A percentile compares a stretch with the other conserved stretches of the same genome.
phyloP scores from a whole-genome alignment of 2,888 invertebrate genomes.

The Antheraea assamensis region DNA sequence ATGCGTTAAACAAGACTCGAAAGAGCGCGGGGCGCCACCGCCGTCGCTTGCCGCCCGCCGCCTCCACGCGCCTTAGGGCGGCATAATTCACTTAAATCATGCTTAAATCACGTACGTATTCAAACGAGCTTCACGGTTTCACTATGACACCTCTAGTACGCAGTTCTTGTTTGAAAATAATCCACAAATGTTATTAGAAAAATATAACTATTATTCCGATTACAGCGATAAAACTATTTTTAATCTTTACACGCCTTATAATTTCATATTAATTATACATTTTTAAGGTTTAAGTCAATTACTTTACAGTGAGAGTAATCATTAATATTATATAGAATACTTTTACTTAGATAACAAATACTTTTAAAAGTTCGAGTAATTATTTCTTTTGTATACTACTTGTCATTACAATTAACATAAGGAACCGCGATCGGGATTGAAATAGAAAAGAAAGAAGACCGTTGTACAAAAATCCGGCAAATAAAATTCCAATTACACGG shows the following conservation, averaged over 20 bases:
- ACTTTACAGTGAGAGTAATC: too few relatives aligned
- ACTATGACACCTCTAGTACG: slow-evolving; percentile 36
- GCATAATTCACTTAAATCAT: slow-evolving; percentile 74
- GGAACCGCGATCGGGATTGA: slow-evolving; percentile 20
- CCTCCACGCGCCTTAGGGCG: slow-evolving; percentile 47
- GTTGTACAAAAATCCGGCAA: slow-evolving; percentile 77
- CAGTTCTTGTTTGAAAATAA: slow-evolving; percentile 38
- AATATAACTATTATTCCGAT: neutral
- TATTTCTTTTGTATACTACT: neutral
- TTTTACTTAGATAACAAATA: too few relatives aligned
- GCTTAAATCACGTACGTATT: slow-evolving; percentile 61
- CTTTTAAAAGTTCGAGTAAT: neutral
- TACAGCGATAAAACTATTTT: neutral
- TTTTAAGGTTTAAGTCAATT: too few relatives aligned
- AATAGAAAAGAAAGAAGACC: slow-evolving; percentile 28
- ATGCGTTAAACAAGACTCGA: slow-evolving; percentile 70
- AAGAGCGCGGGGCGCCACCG: slow-evolving; percentile 46
- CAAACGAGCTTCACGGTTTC: slow-evolving; percentile 52
- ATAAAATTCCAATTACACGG: slow-evolving; percentile 79
- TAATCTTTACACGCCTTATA: neutral
- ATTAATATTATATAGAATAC: too few relatives aligned
- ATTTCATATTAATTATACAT: too few relatives aligned
- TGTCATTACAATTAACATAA: slow-evolving; percentile 6
- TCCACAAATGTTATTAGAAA: neutral
- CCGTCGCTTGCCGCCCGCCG: slow-evolving; percentile 32